phyloP scores from a whole-genome alignment of 2,888 invertebrate species.

The Drosophila prostipennis region DNA sequence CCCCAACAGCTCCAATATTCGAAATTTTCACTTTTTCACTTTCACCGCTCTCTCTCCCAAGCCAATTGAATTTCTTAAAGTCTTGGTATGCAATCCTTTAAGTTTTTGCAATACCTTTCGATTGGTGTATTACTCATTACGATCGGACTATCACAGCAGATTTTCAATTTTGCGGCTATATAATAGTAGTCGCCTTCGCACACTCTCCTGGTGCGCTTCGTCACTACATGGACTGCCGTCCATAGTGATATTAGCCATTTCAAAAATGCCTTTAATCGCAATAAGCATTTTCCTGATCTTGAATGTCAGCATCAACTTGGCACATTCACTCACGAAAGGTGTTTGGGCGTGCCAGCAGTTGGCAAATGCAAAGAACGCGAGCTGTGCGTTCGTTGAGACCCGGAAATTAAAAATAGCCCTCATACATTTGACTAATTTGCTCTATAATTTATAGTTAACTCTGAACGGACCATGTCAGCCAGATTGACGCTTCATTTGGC shows the following conservation, averaged over 20 bases:
- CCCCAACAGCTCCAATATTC: too few relatives aligned
- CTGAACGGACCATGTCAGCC: constrained; percentile 16
- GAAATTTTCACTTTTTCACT: too few relatives aligned
- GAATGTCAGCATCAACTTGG: constrained; percentile 2
- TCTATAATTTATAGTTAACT: constrained; percentile 53
- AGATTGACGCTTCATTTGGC: constrained; percentile 41
- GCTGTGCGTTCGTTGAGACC: constrained; percentile 6
- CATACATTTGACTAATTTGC: constrained; percentile 30
- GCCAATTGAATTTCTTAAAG: too few relatives aligned
- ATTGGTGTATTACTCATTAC: too few relatives aligned
- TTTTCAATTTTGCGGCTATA: too few relatives aligned
- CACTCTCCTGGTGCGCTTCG: too few relatives aligned
- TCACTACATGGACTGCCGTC: too few relatives aligned
- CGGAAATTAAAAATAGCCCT: constrained; percentile 20
- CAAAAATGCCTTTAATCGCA: background rate
- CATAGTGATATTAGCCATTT: background rate
- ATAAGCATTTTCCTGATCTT: background rate
- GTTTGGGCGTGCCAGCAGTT: constrained; percentile 24
- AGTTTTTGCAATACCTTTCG: too few relatives aligned
- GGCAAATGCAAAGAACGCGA: constrained; percentile 8
- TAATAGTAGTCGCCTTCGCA: too few relatives aligned
- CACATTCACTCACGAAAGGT: constrained; percentile 11
- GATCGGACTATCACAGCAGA: too few relatives aligned
- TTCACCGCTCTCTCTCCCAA: too few relatives aligned
- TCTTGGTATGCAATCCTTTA: too few relatives aligned